These are phyloP conservation scores for Brachystomella parvula DNA, from an alignment of 1,140 invertebrate genomes.

Conservation along the genomic window DNA sequence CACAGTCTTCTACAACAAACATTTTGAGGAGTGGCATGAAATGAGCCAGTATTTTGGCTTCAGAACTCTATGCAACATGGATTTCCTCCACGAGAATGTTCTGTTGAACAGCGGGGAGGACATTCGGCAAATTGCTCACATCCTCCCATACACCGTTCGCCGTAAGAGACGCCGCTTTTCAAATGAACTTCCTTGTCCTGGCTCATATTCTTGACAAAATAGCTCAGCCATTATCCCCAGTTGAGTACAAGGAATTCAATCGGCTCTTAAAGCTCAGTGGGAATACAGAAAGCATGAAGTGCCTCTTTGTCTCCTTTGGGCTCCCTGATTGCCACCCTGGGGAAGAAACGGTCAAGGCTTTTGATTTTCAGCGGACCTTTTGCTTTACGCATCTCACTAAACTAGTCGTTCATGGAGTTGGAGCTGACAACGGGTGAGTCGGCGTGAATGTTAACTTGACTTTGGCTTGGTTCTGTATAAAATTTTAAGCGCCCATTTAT, in stretches of 20 bases:
- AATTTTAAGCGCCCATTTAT: not conserved
- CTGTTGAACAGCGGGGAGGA: conserved; percentile 7
- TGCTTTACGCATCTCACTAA: conserved; percentile 11
- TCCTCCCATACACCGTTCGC: conserved; percentile 4
- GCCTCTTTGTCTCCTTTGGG: conserved; percentile 18
- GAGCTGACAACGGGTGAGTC: conserved; percentile 12
- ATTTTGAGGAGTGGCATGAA: conserved; percentile 10
- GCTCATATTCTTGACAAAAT: not conserved
- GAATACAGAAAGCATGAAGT: not conserved
- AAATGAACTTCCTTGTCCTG: not conserved
- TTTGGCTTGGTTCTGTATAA: not conserved
- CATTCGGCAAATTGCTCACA: conserved; percentile 7
- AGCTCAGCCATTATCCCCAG: conserved; percentile 19
- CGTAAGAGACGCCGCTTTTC: not conserved
- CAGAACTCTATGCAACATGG: conserved; percentile 1
- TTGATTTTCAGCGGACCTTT: conserved; percentile 3
- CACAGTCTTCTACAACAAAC: conserved; percentile 16
- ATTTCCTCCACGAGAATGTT: conserved; percentile 24
- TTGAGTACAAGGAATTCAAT: conserved; percentile 19
- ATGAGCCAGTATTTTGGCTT: conserved; percentile 10
- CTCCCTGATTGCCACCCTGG: not conserved
- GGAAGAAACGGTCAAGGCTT: not conserved
- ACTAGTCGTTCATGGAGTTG: conserved; percentile 26
- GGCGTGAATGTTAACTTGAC: not conserved
- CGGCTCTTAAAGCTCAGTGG: not conserved